Base-by-base conservation (phyloP, 2,888 invertebrate species). In the Heliothis peltigera region DNA sequence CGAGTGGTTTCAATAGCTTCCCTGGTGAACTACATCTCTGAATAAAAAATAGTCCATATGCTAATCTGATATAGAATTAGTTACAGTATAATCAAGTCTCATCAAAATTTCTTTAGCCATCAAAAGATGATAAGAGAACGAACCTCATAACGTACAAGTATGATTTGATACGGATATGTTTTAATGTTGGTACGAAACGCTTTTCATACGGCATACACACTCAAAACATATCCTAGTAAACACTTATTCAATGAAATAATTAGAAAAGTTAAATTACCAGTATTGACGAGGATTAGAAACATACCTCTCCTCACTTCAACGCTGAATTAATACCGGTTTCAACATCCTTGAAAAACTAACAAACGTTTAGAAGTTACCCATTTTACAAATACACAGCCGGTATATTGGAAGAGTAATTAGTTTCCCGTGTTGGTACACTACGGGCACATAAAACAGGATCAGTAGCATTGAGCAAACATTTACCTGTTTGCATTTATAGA, bases 261-360 rank as follows among this genome's bases (percentile, higher is more conserved):
- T 77, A 69, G 68, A 66, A 70, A 75, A 80, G 70, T 80, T 66
- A 52, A 39, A 39, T 54, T 61, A 52, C 21, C 44, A 53, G 48
- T 75, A 73, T 66, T 68, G 76, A 74, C 64, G 65, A 80, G 76
- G 55, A 69, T 71, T 71, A 64, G 71, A 77, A 77, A 77, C 64
- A 53, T 70, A 32, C 72, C 78, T 71, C 64, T 42, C 70, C 61
- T 39, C 4, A 4, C 4, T 77, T 78, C 59, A 78, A 71, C 71
- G 74, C 46, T 22, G 47, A 64, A 74, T 64, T 78, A 80, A 75
- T 65, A 43, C 47, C 65, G 42, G 53, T n/a, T 51, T 46, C 56
- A 6, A 28, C 15, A 60, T 43, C 64, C 74, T 68, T 66, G 62
- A 64, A 75, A 77, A 65, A 69, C 66, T 74, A 76, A 68, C 52